Evolutionary conservation across 2,888 invertebrate species (phyloP).

Genomic region (Alloplasta piceator): DNA sequence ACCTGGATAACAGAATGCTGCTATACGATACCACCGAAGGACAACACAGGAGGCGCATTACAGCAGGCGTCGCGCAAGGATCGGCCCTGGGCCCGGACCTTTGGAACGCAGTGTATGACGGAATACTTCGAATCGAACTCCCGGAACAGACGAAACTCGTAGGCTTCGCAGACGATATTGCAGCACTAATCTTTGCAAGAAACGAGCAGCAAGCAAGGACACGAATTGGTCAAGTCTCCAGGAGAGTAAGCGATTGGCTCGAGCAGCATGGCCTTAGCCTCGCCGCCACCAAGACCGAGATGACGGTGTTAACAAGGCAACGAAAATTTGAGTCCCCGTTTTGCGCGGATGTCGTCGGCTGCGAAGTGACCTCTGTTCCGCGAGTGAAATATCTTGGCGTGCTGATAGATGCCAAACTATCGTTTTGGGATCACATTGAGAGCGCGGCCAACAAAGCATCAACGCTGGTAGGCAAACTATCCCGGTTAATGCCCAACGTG

Average conservation of each 20-base stretch:
- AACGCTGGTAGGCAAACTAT: conserved; percentile 44
- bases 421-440: conserved; percentile 63
- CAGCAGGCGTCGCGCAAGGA: conserved; percentile 66
- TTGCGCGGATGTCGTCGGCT: conserved; percentile 43
- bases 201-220: conserved; percentile 20
- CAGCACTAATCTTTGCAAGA: conserved; percentile 54
- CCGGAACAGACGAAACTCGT: conserved; percentile 18
- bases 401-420: conserved; percentile 57
- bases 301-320: conserved; percentile 56
- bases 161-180: conserved; percentile 63
- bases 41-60: conserved; percentile 34
- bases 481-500: conserved; percentile 40
- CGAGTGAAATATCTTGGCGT: conserved; percentile 68
- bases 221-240: background rate
- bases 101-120: conserved; percentile 68
- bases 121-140: conserved; percentile 28
- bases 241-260: conserved; percentile 19
- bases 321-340: conserved; percentile 45
- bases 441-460: conserved; percentile 59
- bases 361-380: conserved; percentile 17
- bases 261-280: conserved; percentile 43
- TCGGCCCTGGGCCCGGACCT: conserved; percentile 64
- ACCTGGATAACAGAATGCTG: conserved; percentile 54
- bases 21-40: conserved; percentile 55
- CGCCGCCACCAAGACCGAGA: conserved; percentile 64